Evolutionary conservation across 2,113 vertebrate genomes (phyloP).

Genomic region (Ahaetulla prasina): DNA sequence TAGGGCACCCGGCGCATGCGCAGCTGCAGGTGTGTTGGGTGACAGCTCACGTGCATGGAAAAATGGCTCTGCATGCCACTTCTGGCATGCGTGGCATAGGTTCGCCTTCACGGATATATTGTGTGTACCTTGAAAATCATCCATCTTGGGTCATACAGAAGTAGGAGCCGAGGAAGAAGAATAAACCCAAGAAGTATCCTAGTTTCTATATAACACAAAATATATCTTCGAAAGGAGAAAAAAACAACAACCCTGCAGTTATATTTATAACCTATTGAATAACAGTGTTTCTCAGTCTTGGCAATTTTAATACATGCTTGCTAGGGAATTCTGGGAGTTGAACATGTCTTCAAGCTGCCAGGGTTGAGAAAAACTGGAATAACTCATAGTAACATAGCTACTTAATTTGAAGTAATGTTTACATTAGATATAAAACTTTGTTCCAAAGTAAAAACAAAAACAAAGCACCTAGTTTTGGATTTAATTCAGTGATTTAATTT

Average conservation of each 20-base stretch:
- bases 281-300: background rate
- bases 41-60: too few species aligned
- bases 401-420: background rate
- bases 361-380: background rate
- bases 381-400: background rate
- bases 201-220: background rate
- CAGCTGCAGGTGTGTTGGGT: too few species aligned
- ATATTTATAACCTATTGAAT: background rate
- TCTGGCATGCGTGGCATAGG: too few species aligned
- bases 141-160: background rate
- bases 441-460: background rate
- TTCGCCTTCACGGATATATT: too few species aligned
- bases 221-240: background rate
- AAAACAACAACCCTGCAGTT: background rate
- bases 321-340: background rate
- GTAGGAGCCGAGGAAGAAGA: background rate
- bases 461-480: background rate
- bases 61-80: too few species aligned
- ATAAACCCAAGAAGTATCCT: background rate
- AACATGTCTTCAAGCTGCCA: background rate
- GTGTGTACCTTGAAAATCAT: background rate
- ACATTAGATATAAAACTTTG: background rate
- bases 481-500: background rate
- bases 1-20: too few species aligned
- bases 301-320: background rate